Conservation (phyloP, 2,888 invertebrate species). For the Pardosa pseudoannulata region DNA sequence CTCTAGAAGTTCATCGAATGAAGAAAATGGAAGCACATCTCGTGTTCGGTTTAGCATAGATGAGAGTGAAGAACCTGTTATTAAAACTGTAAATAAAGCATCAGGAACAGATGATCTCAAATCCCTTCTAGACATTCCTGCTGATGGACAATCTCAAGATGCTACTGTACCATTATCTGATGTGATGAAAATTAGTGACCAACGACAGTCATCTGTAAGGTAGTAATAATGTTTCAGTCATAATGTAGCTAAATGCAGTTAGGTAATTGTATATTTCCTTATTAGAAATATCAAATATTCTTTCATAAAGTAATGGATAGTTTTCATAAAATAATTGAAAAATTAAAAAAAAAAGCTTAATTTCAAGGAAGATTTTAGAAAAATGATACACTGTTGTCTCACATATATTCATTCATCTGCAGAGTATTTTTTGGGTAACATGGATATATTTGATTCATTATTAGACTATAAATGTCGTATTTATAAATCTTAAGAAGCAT, state of each 20-base stretch:
- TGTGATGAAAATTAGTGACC: slow-evolving; percentile 38
- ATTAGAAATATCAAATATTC: slow-evolving; percentile 3
- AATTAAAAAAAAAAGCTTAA: neutral
- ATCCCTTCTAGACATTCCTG: slow-evolving; percentile 82
- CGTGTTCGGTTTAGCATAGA: slow-evolving; percentile 63
- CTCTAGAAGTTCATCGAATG: slow-evolving; percentile 30
- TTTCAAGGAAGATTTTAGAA: neutral
- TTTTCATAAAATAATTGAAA: slow-evolving; percentile 13
- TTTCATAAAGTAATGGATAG: neutral
- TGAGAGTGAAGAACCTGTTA: slow-evolving; percentile 34
- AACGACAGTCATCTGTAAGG: slow-evolving; percentile 50
- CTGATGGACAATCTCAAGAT: slow-evolving; percentile 80
- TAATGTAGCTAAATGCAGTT: slow-evolving; percentile 13
- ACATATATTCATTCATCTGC: neutral
- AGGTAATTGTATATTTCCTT: slow-evolving; percentile 2
- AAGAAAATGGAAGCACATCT: slow-evolving; percentile 39
- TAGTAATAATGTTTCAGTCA: slow-evolving; percentile 33
- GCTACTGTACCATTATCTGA: slow-evolving; percentile 80
- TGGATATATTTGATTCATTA: neutral
- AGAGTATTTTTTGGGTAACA: neutral
- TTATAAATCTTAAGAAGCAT: no score
- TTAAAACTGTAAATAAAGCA: slow-evolving; percentile 60
- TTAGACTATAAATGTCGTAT: no score
- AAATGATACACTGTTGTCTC: neutral
- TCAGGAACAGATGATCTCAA: slow-evolving; percentile 76